Base-by-base conservation (phyloP, 2,113 vertebrate species). In the Lepisosteus oculatus region DNA sequence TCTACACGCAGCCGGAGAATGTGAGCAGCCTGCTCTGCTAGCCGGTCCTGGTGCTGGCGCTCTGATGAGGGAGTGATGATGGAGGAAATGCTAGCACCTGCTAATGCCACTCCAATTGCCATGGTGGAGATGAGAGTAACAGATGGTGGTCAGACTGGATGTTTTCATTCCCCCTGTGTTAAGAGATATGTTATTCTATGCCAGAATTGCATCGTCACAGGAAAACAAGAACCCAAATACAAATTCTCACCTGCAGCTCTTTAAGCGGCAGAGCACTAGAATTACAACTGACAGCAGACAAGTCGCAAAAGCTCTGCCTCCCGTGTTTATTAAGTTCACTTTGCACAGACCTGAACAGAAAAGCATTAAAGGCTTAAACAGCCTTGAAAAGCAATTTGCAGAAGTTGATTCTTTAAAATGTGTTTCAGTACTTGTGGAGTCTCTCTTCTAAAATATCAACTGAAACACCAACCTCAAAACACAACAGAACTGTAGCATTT, bases 91-190 rank as follows among this genome's bases (percentile, higher is more conserved):
- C 1, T 51, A 51, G 7, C 56, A 59, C 56, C 56, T 59, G 56
- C 13, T 59, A 59, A 59, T 59, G 56, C 56, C 56, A 59, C 56
- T 59, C 56, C 13, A n/a, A n/a, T 59, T 59, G 56, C 56, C 56
- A 59, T 14, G 56, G 6, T 11, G 12, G 14, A n/a, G 14, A 12
- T 12, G 14, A 14, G 11, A 14, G 56, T 59, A 59, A 13, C 56
- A 59, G 56, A n/a, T 59, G 56, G 56, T 6, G 56, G 11, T 1
- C 11, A 59, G 56, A 59, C 56, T 59, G 56, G 14, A 59, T 59
- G 11, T 12, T 59, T n/a, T 59, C 14, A 59, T n/a, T 59, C 56
- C 12, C 56, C 3, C 11, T 2, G 56, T 59, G 56, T 59, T 12
- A 59, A 59, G 14, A 59, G 56, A 59, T 3, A 12, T 14, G 56